These are phyloP conservation scores for Peromyscus leucopus DNA, from an alignment of 2,113 vertebrate genomes.

Conservation along the genomic window DNA sequence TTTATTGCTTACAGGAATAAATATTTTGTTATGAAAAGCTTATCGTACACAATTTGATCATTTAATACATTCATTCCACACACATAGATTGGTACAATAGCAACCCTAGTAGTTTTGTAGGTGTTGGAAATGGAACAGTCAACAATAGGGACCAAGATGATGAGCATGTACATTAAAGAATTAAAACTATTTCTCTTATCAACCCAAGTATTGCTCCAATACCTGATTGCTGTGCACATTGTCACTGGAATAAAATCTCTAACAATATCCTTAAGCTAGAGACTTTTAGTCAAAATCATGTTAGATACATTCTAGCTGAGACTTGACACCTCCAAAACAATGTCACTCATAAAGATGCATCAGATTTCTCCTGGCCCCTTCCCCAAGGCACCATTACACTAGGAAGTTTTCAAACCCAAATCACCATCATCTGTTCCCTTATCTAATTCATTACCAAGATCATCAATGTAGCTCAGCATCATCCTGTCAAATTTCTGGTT, in stretches of 20 bases:
- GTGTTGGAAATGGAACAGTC: neutral
- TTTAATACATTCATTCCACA: conserved; percentile 3
- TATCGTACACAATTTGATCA: conserved; percentile 27
- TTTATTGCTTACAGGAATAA: conserved; percentile 1
- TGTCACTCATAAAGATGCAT: neutral
- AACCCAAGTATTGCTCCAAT: neutral
- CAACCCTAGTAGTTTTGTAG: neutral
- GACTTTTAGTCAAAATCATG: neutral
- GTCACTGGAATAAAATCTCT: neutral
- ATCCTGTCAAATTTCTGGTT: neutral
- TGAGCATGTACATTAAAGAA: neutral
- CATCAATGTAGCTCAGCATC: neutral
- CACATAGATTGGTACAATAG: neutral
- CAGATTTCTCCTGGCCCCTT: neutral
- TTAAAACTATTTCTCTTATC: neutral
- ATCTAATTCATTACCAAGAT: neutral
- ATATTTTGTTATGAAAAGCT: neutral
- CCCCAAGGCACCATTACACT: neutral
- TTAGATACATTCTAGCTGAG: neutral
- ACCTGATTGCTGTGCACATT: neutral
- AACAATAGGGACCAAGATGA: neutral
- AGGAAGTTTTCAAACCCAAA: neutral
- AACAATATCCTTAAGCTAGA: neutral
- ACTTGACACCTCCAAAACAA: neutral
- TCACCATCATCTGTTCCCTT: neutral